Evolutionary conservation across 1,140 invertebrate genomes (phyloP).

Genomic region (Drosophila pectinifera): DNA sequence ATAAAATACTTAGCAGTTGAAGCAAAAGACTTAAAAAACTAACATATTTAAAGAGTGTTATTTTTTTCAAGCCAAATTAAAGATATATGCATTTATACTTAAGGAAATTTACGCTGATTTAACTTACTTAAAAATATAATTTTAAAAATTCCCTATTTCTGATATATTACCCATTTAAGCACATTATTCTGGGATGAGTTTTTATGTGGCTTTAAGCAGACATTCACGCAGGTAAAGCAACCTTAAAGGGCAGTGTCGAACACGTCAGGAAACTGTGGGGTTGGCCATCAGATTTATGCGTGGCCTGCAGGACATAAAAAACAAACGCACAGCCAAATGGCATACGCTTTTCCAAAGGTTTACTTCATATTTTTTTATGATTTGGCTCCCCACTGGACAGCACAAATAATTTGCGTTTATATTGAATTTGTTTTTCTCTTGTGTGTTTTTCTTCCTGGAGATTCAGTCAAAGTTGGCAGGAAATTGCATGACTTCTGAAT

Average conservation of each 20-base stretch:
- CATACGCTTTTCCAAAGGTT: slow-evolving; percentile 23
- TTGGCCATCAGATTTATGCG: slow-evolving; percentile 51
- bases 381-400: slow-evolving; percentile 30
- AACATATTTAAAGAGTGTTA: neutral
- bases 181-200: no score
- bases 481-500: slow-evolving; percentile 66
- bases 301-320: slow-evolving; percentile 40
- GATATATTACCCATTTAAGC: no score
- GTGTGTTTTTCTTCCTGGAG: slow-evolving; percentile 14
- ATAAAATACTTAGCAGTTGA: neutral
- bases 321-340: slow-evolving; percentile 21
- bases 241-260: slow-evolving; percentile 27
- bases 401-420: slow-evolving; percentile 75
- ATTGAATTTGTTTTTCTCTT: slow-evolving; percentile 58
- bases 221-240: neutral
- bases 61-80: no score
- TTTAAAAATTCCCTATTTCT: no score
- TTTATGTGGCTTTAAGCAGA: neutral
- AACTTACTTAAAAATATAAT: neutral
- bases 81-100: neutral
- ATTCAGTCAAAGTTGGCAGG: slow-evolving; percentile 21
- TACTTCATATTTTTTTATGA: slow-evolving; percentile 14
- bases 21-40: neutral
- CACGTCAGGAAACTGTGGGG: slow-evolving; percentile 12
- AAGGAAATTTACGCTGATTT: neutral